These are phyloP conservation scores for Parnassius orleans DNA, from an alignment of 2,888 invertebrate genomes.

Conservation along the genomic window DNA sequence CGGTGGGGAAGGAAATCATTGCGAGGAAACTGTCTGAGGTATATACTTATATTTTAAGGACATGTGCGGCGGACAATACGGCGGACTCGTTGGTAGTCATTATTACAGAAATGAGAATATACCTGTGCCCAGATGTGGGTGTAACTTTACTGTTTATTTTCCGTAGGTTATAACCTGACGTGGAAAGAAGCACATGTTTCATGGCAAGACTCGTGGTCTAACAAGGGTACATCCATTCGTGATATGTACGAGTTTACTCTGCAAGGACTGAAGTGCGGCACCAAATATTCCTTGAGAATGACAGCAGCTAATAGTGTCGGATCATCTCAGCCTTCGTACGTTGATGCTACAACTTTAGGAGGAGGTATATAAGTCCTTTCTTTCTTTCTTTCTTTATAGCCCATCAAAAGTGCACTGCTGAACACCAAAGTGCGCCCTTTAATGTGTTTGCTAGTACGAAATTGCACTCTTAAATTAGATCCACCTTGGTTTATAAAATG, in stretches of 20 bases:
- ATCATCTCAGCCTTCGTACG: constrained; percentile 84
- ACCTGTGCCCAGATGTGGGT: too few relatives aligned
- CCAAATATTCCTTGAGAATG: constrained; percentile 88
- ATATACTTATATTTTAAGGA: too few relatives aligned
- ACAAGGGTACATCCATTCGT: constrained; percentile 81
- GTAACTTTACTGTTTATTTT: neutral
- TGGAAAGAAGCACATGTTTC: constrained; percentile 74
- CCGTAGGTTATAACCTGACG: constrained; percentile 69
- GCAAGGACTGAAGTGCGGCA: constrained; percentile 90
- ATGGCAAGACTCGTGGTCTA: constrained; percentile 82
- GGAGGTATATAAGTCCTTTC: constrained; percentile 57
- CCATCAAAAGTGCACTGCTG: too few relatives aligned
- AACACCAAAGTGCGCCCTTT: neutral
- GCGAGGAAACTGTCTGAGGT: too few relatives aligned
- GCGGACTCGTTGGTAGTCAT: too few relatives aligned
- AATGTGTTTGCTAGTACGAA: too few relatives aligned
- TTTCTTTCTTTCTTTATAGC: neutral
- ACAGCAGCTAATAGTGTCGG: constrained; percentile 91
- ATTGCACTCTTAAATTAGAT: too few relatives aligned
- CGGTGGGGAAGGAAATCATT: too few relatives aligned
- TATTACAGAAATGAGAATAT: too few relatives aligned
- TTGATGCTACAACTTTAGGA: constrained; percentile 82
- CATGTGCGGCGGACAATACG: too few relatives aligned
- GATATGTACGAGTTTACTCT: constrained; percentile 83
- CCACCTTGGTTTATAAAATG: too few relatives aligned